Evolutionary conservation across 2,888 invertebrate species (phyloP), one percentile per base, ranked within the genome.

Genomic region (Cacoxenus indagator): DNA sequence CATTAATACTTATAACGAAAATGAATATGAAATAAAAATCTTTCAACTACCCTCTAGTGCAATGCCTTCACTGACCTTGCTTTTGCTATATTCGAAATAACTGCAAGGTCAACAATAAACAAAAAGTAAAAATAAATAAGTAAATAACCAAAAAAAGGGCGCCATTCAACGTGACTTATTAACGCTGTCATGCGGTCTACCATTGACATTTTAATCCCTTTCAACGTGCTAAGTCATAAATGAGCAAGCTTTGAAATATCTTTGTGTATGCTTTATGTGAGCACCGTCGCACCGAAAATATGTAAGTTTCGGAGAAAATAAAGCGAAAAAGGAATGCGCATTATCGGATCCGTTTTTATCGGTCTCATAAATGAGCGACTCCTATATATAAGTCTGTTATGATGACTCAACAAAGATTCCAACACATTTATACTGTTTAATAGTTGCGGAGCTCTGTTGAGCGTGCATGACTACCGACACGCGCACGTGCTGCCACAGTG

Each of bases 291-390:
- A 37, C 37, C 37, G 37, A 37, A 37, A 37, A 37, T 14, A 37
- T 14, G 37, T 14, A 37, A 37, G n/a, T n/a, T n/a, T n/a, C n/a
- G n/a, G n/a, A n/a, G n/a, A n/a, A n/a, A n/a, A n/a, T n/a, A n/a
- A n/a, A n/a, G n/a, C n/a, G n/a, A n/a, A n/a, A n/a, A n/a, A n/a
- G n/a, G n/a, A n/a, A n/a, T n/a, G n/a, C n/a, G 54, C 54, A 54
- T 54, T 54, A 24, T 54, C 54, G 22, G 24, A 5, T 22, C 37
- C 74, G 71, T 71, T 37, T 78, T 81, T 83, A 81, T 81, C 83
- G 82, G 68, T 65, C 69, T 73, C 79, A 81, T 81, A 81, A 81
- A 83, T 78, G 83, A 75, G 78, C 78, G 82, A 79, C 81, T 83
- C n/a, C n/a, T n/a, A n/a, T 73, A 61, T 67, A 65, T 57, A 37